These are phyloP conservation scores for Sebastes trivittatus DNA, from an alignment of 2,797 vertebrate genomes.

Conservation along the genomic window DNA sequence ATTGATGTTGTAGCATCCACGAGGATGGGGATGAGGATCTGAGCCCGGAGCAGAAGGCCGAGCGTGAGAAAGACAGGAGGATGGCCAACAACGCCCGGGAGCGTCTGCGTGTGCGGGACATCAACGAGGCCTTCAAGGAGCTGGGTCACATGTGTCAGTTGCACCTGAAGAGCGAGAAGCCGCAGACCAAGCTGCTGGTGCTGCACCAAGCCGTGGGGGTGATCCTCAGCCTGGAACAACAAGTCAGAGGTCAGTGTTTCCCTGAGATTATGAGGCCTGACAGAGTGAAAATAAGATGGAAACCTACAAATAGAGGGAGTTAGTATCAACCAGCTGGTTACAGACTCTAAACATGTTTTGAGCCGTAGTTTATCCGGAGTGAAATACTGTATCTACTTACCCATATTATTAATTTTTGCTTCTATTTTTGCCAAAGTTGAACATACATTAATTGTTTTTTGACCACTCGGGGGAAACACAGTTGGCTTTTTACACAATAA, in stretches of 20 bases:
- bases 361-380: not conserved
- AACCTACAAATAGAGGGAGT: not conserved
- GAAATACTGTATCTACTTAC: not conserved
- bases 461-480: too few species aligned
- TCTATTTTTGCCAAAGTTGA: not conserved
- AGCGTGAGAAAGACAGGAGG: slow-evolving; percentile 92
- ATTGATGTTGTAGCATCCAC: slow-evolving; percentile 85
- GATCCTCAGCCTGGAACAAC: slow-evolving; percentile 96
- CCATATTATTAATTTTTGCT: not conserved
- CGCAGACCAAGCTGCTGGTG: slow-evolving; percentile 96
- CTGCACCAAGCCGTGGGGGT: slow-evolving; percentile 96
- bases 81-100: slow-evolving; percentile 97
- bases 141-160: slow-evolving; percentile 96
- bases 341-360: not conserved
- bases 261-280: not conserved
- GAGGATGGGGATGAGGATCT: slow-evolving; percentile 97
- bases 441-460: not conserved
- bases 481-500: too few species aligned
- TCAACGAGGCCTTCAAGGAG: slow-evolving; percentile 98
- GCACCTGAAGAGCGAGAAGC: slow-evolving; percentile 96
- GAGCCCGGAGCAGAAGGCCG: slow-evolving; percentile 95
- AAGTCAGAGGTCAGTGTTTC: slow-evolving; percentile 88
- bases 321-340: not conserved
- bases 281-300: not conserved
- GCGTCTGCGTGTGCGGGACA: slow-evolving; percentile 93